Evolutionary conservation across 2,113 vertebrate species (phyloP).

Genomic region (Sakesphorus luctuosus): DNA sequence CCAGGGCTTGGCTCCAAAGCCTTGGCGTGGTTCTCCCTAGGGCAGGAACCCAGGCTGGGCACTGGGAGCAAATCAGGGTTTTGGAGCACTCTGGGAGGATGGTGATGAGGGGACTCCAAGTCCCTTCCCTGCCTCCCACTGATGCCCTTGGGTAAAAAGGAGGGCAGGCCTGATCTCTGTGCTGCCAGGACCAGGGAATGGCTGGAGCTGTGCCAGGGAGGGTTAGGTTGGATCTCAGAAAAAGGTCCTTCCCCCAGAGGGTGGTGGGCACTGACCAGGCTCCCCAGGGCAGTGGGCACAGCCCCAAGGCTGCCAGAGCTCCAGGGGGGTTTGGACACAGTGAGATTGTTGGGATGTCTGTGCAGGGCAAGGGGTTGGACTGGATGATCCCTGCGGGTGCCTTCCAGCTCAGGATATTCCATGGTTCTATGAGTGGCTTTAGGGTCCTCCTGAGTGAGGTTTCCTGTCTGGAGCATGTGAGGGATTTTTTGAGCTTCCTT

Average conservation of each 20-base stretch:
- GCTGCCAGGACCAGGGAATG: background rate
- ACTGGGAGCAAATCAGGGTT: too few species aligned
- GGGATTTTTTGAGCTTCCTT: background rate
- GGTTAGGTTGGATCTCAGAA: rapidly evolving
- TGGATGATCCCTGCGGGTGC: background rate
- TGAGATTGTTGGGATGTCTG: background rate
- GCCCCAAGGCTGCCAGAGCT: background rate
- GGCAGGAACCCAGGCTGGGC: background rate
- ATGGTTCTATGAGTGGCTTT: background rate
- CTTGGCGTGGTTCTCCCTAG: rapidly evolving
- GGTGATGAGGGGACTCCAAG: background rate
- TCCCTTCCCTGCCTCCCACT: background rate
- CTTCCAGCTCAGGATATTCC: background rate
- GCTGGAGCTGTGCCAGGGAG: background rate
- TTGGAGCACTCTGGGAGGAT: background rate
- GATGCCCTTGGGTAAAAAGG: background rate
- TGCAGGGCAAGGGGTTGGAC: background rate
- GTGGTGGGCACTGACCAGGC: background rate
- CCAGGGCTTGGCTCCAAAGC: background rate
- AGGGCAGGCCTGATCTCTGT: background rate
- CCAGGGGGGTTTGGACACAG: background rate
- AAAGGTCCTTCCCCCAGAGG: background rate
- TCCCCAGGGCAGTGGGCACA: background rate
- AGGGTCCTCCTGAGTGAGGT: rapidly evolving
- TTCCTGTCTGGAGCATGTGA: background rate